Evolutionary conservation across 2,888 invertebrate species (phyloP).

Genomic region (Lampropteryx suffumata): DNA sequence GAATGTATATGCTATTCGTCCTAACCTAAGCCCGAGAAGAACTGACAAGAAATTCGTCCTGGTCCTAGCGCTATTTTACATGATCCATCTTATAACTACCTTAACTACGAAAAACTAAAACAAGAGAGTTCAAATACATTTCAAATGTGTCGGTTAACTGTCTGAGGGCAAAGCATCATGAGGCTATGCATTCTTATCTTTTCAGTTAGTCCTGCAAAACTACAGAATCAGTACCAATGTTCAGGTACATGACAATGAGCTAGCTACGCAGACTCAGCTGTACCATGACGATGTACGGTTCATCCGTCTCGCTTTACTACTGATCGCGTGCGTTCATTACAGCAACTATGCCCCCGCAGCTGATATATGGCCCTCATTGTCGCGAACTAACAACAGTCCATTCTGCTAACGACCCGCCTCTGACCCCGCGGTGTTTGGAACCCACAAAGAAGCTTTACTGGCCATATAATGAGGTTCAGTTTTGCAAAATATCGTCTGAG

Average conservation of each 20-base stretch:
- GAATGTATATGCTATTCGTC: too few relatives aligned
- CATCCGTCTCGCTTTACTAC: constrained; percentile 19
- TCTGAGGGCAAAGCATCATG: too few relatives aligned
- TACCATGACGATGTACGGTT: constrained; percentile 1
- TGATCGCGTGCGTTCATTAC: constrained; percentile 56
- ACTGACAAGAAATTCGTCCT: too few relatives aligned
- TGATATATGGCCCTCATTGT: constrained; percentile 73
- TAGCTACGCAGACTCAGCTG: neutral
- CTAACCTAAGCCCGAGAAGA: too few relatives aligned
- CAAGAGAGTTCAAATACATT: too few relatives aligned
- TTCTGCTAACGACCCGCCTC: constrained; percentile 65
- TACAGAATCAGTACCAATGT: neutral
- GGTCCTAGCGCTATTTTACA: too few relatives aligned
- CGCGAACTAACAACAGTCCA: constrained; percentile 69
- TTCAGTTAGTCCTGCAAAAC: too few relatives aligned
- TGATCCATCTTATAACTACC: too few relatives aligned
- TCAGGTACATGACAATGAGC: neutral
- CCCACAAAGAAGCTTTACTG: constrained; percentile 31
- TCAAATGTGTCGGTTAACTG: too few relatives aligned
- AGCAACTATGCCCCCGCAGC: constrained; percentile 45
- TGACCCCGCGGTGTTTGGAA: constrained; percentile 50
- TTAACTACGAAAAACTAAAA: too few relatives aligned
- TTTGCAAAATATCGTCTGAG: constrained; percentile 3
- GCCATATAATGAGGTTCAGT: constrained; percentile 20
- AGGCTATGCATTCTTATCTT: too few relatives aligned